phyloP scores from a whole-genome alignment of 2,113 vertebrate genomes.

The Egretta garzetta region DNA sequence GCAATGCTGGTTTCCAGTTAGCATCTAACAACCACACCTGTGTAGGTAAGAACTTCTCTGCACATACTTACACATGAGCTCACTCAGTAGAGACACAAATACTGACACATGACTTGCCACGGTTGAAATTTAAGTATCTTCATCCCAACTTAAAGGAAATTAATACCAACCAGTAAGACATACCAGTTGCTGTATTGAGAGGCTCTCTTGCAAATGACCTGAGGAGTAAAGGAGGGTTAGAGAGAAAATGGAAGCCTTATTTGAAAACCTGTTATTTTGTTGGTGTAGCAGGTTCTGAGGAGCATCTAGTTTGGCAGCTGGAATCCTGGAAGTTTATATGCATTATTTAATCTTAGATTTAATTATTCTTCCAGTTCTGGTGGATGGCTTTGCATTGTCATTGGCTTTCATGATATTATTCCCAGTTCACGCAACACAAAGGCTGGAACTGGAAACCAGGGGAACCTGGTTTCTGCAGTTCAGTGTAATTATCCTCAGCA shows the following conservation, averaged over 20 bases:
- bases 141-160: background rate
- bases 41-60: slow-evolving; percentile 82
- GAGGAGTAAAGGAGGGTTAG: background rate
- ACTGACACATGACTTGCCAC: fast-evolving
- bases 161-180: background rate
- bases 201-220: background rate
- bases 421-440: background rate
- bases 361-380: background rate
- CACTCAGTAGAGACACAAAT: too few relatives aligned
- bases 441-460: background rate
- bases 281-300: background rate
- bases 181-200: background rate
- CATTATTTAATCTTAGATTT: background rate
- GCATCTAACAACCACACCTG: slow-evolving; percentile 95
- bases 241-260: background rate
- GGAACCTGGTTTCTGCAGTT: background rate
- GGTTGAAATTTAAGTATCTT: fast-evolving
- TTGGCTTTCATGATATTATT: background rate
- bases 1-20: slow-evolving; percentile 89
- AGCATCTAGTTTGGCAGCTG: background rate
- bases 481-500: background rate
- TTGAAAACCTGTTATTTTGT: background rate
- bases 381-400: background rate
- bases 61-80: background rate
- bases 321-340: background rate